phyloP scores from a whole-genome alignment of 2,797 vertebrate genomes.

The Amphiprion clarkii region DNA sequence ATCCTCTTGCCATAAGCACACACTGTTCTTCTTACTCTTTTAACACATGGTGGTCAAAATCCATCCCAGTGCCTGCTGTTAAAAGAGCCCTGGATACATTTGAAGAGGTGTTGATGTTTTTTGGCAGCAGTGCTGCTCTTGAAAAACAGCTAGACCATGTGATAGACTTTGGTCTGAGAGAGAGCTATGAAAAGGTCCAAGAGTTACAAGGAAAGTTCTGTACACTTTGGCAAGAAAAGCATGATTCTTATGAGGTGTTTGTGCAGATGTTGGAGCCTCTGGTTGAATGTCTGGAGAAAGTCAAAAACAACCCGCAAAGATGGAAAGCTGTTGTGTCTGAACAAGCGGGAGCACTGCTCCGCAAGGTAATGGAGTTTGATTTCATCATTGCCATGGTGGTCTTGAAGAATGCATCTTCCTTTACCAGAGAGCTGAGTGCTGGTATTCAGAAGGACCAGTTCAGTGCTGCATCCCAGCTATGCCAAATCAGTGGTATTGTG shows the following conservation, averaged over 20 bases:
- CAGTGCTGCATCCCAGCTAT: conserved; percentile 87
- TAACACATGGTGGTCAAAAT: conserved; percentile 89
- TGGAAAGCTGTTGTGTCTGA: conserved; percentile 80
- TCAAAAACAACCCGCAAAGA: conserved; percentile 83
- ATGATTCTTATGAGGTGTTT: conserved; percentile 88
- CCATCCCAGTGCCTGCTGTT: conserved; percentile 85
- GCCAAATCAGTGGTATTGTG: conserved; percentile 87
- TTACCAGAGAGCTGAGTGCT: conserved; percentile 86
- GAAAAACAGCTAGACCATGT: conserved; percentile 87
- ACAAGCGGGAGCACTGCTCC: conserved; percentile 78
- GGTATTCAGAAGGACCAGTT: conserved; percentile 89
- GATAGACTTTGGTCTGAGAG: conserved; percentile 83
- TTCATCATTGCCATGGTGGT: conserved; percentile 88
- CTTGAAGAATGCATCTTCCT: conserved; percentile 86
- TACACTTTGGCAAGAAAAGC: conserved; percentile 85
- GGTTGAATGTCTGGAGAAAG: conserved; percentile 85
- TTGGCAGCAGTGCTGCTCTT: conserved; percentile 76
- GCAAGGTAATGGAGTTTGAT: conserved; percentile 85
- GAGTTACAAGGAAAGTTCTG: conserved; percentile 87
- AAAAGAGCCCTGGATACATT: conserved; percentile 85
- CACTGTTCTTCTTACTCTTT: conserved; percentile 88
- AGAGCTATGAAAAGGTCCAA: conserved; percentile 87
- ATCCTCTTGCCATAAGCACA: conserved; percentile 88
- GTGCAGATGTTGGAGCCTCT: conserved; percentile 88
- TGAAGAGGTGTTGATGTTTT: conserved; percentile 86